These are phyloP conservation scores for Ctena decussata DNA, from an alignment of 2,888 invertebrate genomes.

Conservation along the genomic window DNA sequence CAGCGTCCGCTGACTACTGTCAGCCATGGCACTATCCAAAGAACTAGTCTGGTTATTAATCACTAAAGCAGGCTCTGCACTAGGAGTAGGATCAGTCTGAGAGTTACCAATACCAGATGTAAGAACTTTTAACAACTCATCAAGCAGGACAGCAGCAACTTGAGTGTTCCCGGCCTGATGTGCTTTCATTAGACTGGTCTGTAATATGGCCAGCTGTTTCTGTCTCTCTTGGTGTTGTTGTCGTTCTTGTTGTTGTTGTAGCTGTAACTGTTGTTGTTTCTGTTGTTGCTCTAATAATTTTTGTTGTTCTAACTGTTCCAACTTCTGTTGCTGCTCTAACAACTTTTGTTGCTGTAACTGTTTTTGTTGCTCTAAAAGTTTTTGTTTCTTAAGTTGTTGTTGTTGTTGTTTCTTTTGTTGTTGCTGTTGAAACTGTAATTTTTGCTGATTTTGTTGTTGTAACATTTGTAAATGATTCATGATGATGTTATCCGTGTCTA, in stretches of 20 bases:
- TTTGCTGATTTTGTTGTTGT: conserved; percentile 55
- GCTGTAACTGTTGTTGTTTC: conserved; percentile 40
- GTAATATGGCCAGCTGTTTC: conserved; percentile 4
- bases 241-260: conserved; percentile 7
- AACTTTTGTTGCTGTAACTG: conserved; percentile 48
- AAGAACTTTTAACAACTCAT: conserved; percentile 31
- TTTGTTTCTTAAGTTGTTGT: conserved; percentile 49
- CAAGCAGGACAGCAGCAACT: conserved; percentile 46
- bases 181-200: neutral
- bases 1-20: neutral
- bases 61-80: neutral
- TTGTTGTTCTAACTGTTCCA: conserved; percentile 40
- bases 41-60: neutral
- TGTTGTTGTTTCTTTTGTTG: conserved; percentile 51
- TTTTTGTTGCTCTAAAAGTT: conserved; percentile 38
- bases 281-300: conserved; percentile 26
- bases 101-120: neutral
- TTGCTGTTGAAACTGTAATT: conserved; percentile 35
- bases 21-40: neutral
- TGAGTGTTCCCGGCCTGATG: neutral
- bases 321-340: conserved; percentile 35
- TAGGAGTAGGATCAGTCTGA: neutral
- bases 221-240: conserved; percentile 31
- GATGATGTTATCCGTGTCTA: conserved; percentile 62
- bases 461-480: conserved; percentile 53